Evolutionary conservation across 2,113 vertebrate genomes (phyloP), one percentile per base, ranked within the genome.

Genomic region (Stictonetta naevosa): DNA sequence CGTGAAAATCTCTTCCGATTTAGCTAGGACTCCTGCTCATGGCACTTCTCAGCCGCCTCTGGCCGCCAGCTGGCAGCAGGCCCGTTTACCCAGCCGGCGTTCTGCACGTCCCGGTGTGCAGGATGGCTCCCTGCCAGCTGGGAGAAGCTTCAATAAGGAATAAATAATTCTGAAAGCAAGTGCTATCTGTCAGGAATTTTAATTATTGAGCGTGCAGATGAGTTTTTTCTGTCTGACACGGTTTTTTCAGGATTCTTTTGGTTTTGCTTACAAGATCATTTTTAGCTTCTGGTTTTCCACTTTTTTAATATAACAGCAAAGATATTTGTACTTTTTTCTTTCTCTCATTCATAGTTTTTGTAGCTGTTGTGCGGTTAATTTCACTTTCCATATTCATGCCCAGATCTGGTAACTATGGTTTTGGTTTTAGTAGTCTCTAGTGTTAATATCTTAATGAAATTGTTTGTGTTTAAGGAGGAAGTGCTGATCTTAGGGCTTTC

Each of bases 141-240:
- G 12, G 17, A 75, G 55, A 56, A 13, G 12, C 38, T 58, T 44
- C 62, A 33, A 15, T 59, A 56, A 69, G 15, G 63, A 55, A 34
- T 28, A 10, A 3, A 2, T 33, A 7, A 3, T 44, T 34, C 22
- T 21, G 25, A 56, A 64, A 69, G 33, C 12, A 23, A 48, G 11
- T 52, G 10, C 14, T 55, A 1, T 50, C 29, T 69, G 33, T 33
- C 9, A 1, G 0, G 28, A 48, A 22, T 52, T 82, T 71, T 55
- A 76, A 53, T 29, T 50, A 0, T 6, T 66, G 59, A 77, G 63
- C 2, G 0, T 14, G 8, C 16, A 1, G 9, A 28, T 11, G 6
- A 29, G 17, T 23, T 83, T n/a, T 53, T 26, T 2, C 26, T n/a
- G 13, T 38, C 64, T 89, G 86, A 34, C 20, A 4, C 4, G 4